Percentiles rank a stretch among this genome's conserved stretches.
Conservation (phyloP, 2,888 invertebrate species). For the Apotomis capreana region DNA sequence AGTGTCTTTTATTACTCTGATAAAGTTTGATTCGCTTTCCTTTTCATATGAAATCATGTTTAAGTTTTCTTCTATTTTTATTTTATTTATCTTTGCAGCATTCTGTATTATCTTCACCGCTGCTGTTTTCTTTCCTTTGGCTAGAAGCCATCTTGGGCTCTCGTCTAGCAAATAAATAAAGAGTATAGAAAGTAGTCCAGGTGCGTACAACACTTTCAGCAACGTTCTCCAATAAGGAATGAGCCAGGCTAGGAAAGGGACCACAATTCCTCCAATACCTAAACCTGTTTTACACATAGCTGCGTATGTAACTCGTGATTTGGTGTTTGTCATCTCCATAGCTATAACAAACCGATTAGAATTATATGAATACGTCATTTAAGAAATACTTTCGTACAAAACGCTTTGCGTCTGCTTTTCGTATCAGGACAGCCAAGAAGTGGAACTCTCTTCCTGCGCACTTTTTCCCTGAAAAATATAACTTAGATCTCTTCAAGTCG, state of each 20-base stretch:
- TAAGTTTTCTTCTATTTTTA: constrained; percentile 58
- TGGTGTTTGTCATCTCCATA: constrained; percentile 68
- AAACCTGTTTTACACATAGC: constrained; percentile 52
- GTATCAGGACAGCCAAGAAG: no score
- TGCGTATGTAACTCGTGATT: constrained; percentile 62
- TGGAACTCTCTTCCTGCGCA: no score
- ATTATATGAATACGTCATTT: not conserved
- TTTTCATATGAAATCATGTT: constrained; percentile 56
- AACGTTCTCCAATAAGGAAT: constrained; percentile 87
- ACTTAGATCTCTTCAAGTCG: no score
- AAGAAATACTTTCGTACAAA: no score
- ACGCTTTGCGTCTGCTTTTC: no score
- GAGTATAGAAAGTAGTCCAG: constrained; percentile 85
- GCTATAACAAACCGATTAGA: constrained; percentile 54
- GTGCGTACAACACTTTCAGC: constrained; percentile 86
- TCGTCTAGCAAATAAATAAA: constrained; percentile 88
- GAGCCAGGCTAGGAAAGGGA: constrained; percentile 61
- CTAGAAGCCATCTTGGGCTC: constrained; percentile 90
- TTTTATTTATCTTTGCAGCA: constrained; percentile 80
- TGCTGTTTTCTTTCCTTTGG: constrained; percentile 85
- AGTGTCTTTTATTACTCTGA: constrained; percentile 59
- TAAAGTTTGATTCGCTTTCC: constrained; percentile 53
- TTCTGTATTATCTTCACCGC: constrained; percentile 85
- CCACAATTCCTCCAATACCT: constrained; percentile 54
- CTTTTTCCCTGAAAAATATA: no score